A percentile compares a stretch with the other conserved stretches of the same genome.
Evolutionary conservation across 2,888 invertebrate species (phyloP).

Genomic region (Ctenicera cuprea): DNA sequence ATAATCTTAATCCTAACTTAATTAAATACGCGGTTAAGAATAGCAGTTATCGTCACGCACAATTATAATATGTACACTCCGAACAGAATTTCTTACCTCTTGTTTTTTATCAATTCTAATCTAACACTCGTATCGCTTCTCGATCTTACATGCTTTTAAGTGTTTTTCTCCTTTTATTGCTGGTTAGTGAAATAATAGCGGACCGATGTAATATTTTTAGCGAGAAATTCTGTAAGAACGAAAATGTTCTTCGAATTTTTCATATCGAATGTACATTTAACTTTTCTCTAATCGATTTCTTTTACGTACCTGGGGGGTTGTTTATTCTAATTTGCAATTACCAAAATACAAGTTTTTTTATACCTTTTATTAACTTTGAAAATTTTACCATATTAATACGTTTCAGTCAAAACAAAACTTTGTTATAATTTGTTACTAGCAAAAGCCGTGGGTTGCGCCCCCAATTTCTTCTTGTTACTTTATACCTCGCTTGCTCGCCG

Average conservation of each 20-base stretch:
- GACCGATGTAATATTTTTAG: background rate
- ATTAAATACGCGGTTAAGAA: constrained; percentile 69
- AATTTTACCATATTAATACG: background rate
- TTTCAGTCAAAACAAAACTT: background rate
- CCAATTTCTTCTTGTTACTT: too few species aligned
- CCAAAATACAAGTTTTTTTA: constrained; percentile 18
- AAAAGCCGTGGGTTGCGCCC: too few species aligned
- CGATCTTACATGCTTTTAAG: constrained; percentile 37
- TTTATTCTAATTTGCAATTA: constrained; percentile 51
- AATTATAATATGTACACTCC: constrained; percentile 53
- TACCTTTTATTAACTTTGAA: constrained; percentile 9
- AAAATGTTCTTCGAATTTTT: constrained; percentile 14
- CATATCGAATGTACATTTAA: constrained; percentile 1
- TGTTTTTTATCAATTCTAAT: constrained; percentile 30
- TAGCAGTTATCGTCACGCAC: constrained; percentile 63
- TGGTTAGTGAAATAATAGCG: constrained; percentile 18
- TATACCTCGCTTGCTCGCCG: too few species aligned
- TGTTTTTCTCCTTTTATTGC: constrained; percentile 32
- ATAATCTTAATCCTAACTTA: constrained; percentile 71
- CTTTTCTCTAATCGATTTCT: constrained; percentile 50
- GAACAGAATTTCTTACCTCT: constrained; percentile 28
- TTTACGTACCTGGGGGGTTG: constrained; percentile 42
- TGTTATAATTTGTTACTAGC: too few species aligned
- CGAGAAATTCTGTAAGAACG: background rate
- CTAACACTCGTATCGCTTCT: constrained; percentile 19